phyloP scores from a whole-genome alignment of 2,888 invertebrate species.

The Spodoptera picta region DNA sequence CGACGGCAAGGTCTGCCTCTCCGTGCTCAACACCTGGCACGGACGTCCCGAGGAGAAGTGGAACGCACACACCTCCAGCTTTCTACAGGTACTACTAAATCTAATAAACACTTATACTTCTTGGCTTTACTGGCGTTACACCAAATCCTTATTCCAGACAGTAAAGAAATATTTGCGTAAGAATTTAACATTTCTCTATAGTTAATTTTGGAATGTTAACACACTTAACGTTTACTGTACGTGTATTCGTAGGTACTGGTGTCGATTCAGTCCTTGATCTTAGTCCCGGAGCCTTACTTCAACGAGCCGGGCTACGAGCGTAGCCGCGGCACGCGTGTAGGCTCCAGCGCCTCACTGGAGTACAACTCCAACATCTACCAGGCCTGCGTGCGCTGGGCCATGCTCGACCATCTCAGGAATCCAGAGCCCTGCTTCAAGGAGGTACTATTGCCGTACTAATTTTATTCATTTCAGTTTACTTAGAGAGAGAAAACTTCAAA shows the following conservation, averaged over 20 bases:
- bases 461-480: too few species aligned
- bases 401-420: slow-evolving; percentile 97
- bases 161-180: too few species aligned
- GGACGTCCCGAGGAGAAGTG: slow-evolving; percentile 98
- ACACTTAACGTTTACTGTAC: background rate
- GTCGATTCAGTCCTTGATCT: slow-evolving; percentile 96
- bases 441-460: slow-evolving; percentile 75
- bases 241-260: slow-evolving; percentile 92
- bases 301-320: slow-evolving; percentile 98
- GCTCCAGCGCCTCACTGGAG: slow-evolving; percentile 96
- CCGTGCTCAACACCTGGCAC: slow-evolving; percentile 98
- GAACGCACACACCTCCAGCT: slow-evolving; percentile 98
- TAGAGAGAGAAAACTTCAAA: too few species aligned
- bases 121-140: too few species aligned
- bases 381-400: slow-evolving; percentile 98
- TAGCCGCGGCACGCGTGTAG: slow-evolving; percentile 95
- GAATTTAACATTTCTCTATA: too few species aligned
- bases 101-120: too few species aligned
- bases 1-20: slow-evolving; percentile 97
- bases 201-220: background rate
- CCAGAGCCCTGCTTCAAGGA: slow-evolving; percentile 97
- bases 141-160: too few species aligned
- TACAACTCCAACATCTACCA: slow-evolving; percentile 98
- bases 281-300: slow-evolving; percentile 97
- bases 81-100: slow-evolving; percentile 90